Base-by-base conservation (phyloP, 2,888 invertebrate genomes). In the Halictus ligatus region DNA sequence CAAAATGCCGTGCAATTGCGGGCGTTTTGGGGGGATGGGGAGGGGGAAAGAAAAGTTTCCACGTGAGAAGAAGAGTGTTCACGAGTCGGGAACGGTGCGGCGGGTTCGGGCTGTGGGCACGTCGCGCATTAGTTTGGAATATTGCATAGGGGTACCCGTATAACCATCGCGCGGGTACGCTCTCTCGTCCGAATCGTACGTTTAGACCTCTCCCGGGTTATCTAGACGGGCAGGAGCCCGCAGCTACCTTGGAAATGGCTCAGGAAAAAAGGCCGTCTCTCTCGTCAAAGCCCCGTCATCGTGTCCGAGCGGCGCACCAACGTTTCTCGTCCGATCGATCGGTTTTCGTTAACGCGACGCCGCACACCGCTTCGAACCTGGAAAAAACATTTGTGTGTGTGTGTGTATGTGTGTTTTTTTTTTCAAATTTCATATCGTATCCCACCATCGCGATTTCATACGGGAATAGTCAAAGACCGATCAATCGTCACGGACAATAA, bases 131-230 rank as follows among this genome's bases (percentile, higher is more conserved):
- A 93, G 92, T 93, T 93, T 87, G 91, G 91, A 89, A 92, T 91
- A 90, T 91, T 92, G 92, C 89, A 94, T 94, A 92, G 89, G 91
- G 94, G 94, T 91, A 91, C 94, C 94, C 94, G 94, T 94, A 94
- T 94, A 90, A 87, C 85, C 90, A 88, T 86, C 86, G 91, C 89
- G 84, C 89, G 91, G 88, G 90, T 87, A 89, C 84, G 85, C 54
- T 54, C 83, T 89, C 90, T 89, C 91, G 87, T 90, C 89, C 90
- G 89, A 92, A 93, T 92, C 93, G 92, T 92, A 92, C 89, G 91
- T 93, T 93, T 89, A 86, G 92, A 89, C 89, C 54, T 54, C 89
- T 89, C 93, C 91, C 92, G 86, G 92, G 92, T 94, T 94, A 94
- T 94, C 94, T 93, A 90, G 91, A 88, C 86, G 90, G 81, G 82